phyloP scores from a whole-genome alignment of 2,888 invertebrate species.

The Isotomurus palustris region DNA sequence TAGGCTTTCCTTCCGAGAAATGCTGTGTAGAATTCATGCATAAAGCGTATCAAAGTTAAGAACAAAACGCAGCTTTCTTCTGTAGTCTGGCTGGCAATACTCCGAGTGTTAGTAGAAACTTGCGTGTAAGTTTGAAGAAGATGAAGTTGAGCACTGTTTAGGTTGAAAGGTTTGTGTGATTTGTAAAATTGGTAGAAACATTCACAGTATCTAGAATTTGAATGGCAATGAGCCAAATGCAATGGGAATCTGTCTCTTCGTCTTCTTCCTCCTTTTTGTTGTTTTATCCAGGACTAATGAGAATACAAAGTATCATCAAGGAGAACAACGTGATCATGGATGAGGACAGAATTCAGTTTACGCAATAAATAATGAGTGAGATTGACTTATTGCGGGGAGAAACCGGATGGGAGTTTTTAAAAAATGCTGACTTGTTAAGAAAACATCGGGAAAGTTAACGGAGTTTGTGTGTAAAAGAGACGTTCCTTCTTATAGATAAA shows the following conservation, averaged over 20 bases:
- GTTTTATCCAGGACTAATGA: slow-evolving; percentile 1
- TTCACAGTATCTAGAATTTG: too few relatives aligned
- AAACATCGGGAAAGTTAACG: slow-evolving; percentile 11
- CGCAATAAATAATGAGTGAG: background rate
- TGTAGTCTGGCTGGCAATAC: too few relatives aligned
- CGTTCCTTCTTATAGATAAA: too few relatives aligned
- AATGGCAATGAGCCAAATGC: slow-evolving; percentile 11
- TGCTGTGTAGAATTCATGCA: background rate
- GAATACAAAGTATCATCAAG: slow-evolving; percentile 5
- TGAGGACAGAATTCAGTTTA: background rate
- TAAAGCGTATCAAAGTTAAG: too few relatives aligned
- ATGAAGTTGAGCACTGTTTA: too few relatives aligned
- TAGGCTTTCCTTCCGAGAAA: slow-evolving; percentile 10
- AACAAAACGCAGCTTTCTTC: too few relatives aligned
- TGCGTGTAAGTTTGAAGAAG: too few relatives aligned
- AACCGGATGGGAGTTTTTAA: slow-evolving; percentile 24
- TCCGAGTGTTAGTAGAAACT: too few relatives aligned
- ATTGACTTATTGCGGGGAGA: background rate
- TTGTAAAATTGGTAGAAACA: too few relatives aligned
- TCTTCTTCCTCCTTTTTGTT: background rate
- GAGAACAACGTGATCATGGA: background rate
- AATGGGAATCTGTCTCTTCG: background rate
- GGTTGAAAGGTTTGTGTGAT: too few relatives aligned
- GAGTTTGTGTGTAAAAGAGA: too few relatives aligned
- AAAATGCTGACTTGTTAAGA: slow-evolving; percentile 13